Percentiles rank a stretch among this genome's conserved stretches.
Conservation (phyloP, 1,140 invertebrate genomes). For the Drosophila yakuba region DNA sequence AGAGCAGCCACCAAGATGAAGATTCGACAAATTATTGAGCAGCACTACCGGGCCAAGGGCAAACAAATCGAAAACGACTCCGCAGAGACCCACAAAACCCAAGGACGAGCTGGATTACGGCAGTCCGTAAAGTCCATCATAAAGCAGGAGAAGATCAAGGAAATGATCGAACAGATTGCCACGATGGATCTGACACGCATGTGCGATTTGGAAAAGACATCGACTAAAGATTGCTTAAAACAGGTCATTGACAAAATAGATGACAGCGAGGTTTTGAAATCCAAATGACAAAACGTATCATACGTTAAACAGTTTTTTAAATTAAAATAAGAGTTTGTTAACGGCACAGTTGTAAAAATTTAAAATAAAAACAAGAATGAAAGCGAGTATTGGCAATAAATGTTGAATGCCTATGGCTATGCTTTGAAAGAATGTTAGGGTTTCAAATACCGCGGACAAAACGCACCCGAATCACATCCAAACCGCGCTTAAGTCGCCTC, state of each 20-base stretch:
- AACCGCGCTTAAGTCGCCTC: too few relatives aligned
- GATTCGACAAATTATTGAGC: conserved; percentile 72
- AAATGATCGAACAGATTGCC: conserved; percentile 84
- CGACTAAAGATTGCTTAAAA: conserved; percentile 82
- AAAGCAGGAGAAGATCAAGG: conserved; percentile 85
- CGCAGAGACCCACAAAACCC: conserved; percentile 34
- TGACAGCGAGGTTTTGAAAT: conserved; percentile 50
- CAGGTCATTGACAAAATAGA: conserved; percentile 83
- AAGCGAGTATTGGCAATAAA: too few relatives aligned
- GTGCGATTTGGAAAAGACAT: conserved; percentile 79
- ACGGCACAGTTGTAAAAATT: neutral
- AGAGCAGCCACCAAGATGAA: conserved; percentile 69
- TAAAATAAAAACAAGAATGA: neutral
- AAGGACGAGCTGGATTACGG: conserved; percentile 69
- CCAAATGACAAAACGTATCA: conserved; percentile 30
- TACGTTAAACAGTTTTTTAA: conserved; percentile 7
- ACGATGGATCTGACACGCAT: conserved; percentile 80
- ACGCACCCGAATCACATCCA: too few relatives aligned
- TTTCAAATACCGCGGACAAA: too few relatives aligned
- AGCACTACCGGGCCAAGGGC: conserved; percentile 79
- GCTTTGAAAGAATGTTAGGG: too few relatives aligned
- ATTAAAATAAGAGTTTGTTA: conserved; percentile 5
- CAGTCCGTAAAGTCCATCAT: conserved; percentile 85
- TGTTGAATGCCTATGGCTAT: too few relatives aligned
- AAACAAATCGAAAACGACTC: conserved; percentile 75